Percentiles rank a stretch among this genome's conserved stretches.
Evolutionary conservation across 2,797 vertebrate species (phyloP).

Genomic region (Sebastes vulpes): DNA sequence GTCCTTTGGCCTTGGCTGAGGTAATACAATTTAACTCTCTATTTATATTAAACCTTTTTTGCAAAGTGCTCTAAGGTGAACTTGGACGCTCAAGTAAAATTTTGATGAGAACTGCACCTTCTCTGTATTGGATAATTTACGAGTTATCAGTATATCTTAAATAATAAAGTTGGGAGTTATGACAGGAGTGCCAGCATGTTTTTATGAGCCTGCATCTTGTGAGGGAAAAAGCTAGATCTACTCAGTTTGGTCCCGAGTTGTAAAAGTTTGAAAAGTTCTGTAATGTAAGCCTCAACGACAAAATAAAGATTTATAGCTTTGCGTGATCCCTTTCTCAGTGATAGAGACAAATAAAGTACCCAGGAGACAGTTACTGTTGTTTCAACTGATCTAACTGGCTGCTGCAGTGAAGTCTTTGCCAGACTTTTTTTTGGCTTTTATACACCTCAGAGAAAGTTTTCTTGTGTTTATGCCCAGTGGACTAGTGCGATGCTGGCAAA

Average conservation of each 20-base stretch:
- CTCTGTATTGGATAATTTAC: not conserved
- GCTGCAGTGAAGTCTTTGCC: constrained; percentile 13
- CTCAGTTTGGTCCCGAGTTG: not conserved
- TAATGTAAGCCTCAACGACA: constrained; percentile 6
- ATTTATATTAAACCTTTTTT: not conserved
- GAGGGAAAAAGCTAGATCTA: not conserved
- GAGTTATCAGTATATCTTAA: not conserved
- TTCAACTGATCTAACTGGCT: constrained; percentile 39
- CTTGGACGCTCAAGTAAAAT: not conserved
- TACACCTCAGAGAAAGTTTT: constrained; percentile 19
- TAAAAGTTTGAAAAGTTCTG: constrained; percentile 6
- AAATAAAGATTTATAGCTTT: constrained; percentile 45
- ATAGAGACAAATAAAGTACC: constrained; percentile 37
- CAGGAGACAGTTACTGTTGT: constrained; percentile 33
- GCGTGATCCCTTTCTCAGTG: constrained; percentile 27
- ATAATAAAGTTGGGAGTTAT: constrained; percentile 11
- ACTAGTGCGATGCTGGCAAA: not conserved
- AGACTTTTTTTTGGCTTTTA: constrained; percentile 9
- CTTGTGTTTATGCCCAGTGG: constrained; percentile 7
- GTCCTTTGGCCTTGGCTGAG: too few species aligned
- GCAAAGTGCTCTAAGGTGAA: not conserved
- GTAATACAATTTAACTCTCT: not conserved
- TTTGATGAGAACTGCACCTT: not conserved
- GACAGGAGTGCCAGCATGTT: not conserved
- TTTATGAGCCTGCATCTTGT: constrained; percentile 14